Percentiles rank a stretch among this genome's conserved stretches.
Conservation (phyloP, 2,888 invertebrate genomes). For the Pherbina coryleti region DNA sequence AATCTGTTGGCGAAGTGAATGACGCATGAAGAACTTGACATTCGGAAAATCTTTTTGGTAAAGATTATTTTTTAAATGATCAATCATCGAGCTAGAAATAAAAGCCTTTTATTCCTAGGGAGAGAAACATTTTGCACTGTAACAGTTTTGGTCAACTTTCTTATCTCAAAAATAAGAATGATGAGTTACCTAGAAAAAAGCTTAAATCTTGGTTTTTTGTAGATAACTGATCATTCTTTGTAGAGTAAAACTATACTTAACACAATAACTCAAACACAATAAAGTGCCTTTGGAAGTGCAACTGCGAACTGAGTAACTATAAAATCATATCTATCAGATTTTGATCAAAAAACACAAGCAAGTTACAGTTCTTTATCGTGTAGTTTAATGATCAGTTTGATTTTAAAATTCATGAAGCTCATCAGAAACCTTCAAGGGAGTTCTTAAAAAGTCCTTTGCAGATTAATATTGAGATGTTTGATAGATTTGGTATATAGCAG, state of each 20-base stretch:
- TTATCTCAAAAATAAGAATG: slow-evolving; percentile 8
- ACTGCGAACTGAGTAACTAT: background rate
- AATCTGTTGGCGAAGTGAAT: background rate
- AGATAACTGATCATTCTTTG: background rate
- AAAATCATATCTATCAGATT: background rate
- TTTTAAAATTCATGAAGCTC: background rate
- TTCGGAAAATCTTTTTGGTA: background rate
- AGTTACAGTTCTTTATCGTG: background rate
- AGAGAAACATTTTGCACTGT: slow-evolving; percentile 61
- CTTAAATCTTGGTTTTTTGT: background rate
- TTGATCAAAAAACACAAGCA: too few relatives aligned
- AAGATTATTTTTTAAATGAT: slow-evolving; percentile 13
- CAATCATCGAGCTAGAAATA: slow-evolving; percentile 25
- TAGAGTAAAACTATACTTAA: background rate
- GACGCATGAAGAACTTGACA: background rate
- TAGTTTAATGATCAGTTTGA: background rate
- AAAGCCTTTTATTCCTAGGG: slow-evolving; percentile 48
- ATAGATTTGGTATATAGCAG: too few relatives aligned
- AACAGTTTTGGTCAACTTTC: slow-evolving; percentile 38
- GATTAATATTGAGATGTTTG: too few relatives aligned
- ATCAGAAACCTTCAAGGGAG: background rate
- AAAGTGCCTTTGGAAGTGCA: background rate
- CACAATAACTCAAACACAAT: background rate
- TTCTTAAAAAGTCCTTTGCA: background rate
- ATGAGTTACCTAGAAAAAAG: background rate